Evolutionary conservation across 2,888 invertebrate species (phyloP), one percentile per base, ranked within the genome.

Genomic region (Nomada fucata): DNA sequence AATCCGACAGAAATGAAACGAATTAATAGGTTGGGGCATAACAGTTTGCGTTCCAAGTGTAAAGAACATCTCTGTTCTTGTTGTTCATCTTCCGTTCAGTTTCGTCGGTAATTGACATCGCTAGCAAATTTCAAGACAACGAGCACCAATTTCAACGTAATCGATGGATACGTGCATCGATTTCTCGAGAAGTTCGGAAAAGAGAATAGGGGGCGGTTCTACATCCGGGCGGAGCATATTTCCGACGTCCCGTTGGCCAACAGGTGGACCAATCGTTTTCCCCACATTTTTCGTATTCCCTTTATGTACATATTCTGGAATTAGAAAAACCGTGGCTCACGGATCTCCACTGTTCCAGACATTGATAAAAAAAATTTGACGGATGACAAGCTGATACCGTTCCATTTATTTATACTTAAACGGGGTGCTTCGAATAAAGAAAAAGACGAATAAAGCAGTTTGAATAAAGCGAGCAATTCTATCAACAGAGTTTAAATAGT

Each of bases 261-360:
- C 79, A 88, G 74, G 73, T 72, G 81, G 83, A 83, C 88, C 88
- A 88, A 88, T 88, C 84, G 78, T 69, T 78, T 70, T 70, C 9
- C 71, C 55, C 10, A 26, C 72, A 77, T 82, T 84, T 76, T 78
- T 73, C 78, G 18, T 77, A 26, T 36, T 36, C 29, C 52, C 36
- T 42, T 26, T 23, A 23, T 50, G 29, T 47, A 23, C 23, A 55
- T 52, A 20, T 23, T n/a, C 55, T 60, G 29, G n/a, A 68, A 73
- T 76, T 59, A 4, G 57, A 36, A 68, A 68, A 76, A 26, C 60
- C 26, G 36, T 55, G 50, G 13, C 52, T 61, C 23, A 1, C 13
- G 2, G n/a, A 18, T 20, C 26, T 42, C 53, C 23, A 53, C 18
- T n/a, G 26, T n/a, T 44, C 13, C 18, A 52, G 23, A 29, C n/a